These are phyloP conservation scores for Cinclus cinclus DNA, from an alignment of 2,113 vertebrate genomes.

Conservation along the genomic window DNA sequence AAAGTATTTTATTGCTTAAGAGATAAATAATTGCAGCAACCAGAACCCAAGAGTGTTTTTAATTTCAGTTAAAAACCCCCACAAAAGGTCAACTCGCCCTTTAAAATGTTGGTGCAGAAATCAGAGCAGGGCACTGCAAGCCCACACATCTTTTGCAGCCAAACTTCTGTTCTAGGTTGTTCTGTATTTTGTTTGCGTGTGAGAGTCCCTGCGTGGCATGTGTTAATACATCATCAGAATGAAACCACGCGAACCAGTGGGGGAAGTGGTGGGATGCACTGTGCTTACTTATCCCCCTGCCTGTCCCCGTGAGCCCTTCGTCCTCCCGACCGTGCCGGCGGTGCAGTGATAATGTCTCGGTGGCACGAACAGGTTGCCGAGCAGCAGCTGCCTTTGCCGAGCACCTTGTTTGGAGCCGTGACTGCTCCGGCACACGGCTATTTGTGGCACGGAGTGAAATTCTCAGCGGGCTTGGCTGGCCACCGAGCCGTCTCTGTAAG, in stretches of 20 bases:
- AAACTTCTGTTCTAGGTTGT: not conserved
- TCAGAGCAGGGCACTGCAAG: not conserved
- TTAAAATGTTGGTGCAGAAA: not conserved
- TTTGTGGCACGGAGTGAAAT: constrained; percentile 76
- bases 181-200: not conserved
- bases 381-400: constrained; percentile 76
- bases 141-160: not conserved
- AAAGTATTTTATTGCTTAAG: not conserved
- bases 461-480: not conserved
- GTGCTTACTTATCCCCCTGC: not conserved
- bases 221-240: not conserved
- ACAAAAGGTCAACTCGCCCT: not conserved
- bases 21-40: not conserved
- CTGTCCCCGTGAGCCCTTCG: accelerated
- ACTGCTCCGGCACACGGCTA: constrained; percentile 65
- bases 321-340: not conserved
- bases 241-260: not conserved
- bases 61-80: not conserved
- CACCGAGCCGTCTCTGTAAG: constrained; percentile 52
- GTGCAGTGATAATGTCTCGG: not conserved
- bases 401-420: constrained; percentile 77
- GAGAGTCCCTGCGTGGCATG: not conserved
- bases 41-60: not conserved
- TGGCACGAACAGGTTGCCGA: not conserved
- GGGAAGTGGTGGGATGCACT: not conserved